Evolutionary conservation across 2,888 invertebrate genomes (phyloP), one percentile per base, ranked within the genome.

Genomic region (Steromphala cineraria): DNA sequence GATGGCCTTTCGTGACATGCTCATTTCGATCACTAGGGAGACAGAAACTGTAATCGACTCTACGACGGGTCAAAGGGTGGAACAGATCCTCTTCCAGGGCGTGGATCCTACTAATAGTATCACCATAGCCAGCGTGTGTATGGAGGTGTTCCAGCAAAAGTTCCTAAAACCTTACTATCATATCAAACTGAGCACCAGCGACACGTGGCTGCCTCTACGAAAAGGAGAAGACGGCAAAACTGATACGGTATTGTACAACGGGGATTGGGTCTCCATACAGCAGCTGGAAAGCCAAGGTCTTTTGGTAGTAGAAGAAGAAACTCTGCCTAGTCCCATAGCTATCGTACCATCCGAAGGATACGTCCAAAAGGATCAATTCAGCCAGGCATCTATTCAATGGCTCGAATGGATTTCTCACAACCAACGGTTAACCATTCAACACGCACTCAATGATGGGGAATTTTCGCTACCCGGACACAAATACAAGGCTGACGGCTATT

Each of bases 1-100:
- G 67, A 24, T 83, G 19, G 79, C 67, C 31, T 85, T 84, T 55
- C 77, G 82, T 53, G n/a, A 82, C 5, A 24, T 83, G 8, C 19
- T 83, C 15, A 56, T 84, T 52, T 67, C 67, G 13, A 75, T 78
- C 15, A 85, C 85, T 1, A 81, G 79, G 13, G 71, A 71, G 71
- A 31, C 31, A 2, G 36, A 31, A 19, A 71, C 17, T 8, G 67
- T 28, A 7, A n/a, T 31, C 10, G 36, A 71, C 8, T 28, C 21
- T 5, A 24, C 21, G 5, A 53, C 19, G 53, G 53, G 52, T 10
- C 28, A 15, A 10, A n/a, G 19, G 53, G 46, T 24, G 15, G 62
- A 62, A 62, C 1, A 28, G 15, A 21, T 62, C 19, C 13, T 62
- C 19, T 13, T 2, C 8, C 28, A 21, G 2, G 79, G 80, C 19